phyloP scores from a whole-genome alignment of 2,113 vertebrate genomes.

The Labeo rohita region DNA sequence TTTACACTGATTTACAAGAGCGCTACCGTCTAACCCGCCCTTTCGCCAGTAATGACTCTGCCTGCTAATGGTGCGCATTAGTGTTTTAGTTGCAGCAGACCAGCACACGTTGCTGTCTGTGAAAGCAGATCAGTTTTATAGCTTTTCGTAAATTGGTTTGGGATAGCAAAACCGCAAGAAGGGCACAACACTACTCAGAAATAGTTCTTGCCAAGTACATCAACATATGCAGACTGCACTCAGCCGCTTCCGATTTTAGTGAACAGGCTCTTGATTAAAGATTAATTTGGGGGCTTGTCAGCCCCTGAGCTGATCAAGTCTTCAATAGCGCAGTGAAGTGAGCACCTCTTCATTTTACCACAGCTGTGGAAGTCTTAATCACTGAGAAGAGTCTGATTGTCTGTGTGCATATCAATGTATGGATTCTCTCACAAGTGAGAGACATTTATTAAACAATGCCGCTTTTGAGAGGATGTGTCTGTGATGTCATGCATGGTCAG shows the following conservation, averaged over 20 bases:
- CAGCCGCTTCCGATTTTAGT: neutral
- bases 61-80: constrained; percentile 50
- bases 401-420: constrained; percentile 41
- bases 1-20: constrained; percentile 65
- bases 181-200: constrained; percentile 58
- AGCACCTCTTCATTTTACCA: constrained; percentile 39
- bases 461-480: neutral
- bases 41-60: constrained; percentile 64
- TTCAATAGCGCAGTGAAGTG: constrained; percentile 44
- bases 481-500: neutral
- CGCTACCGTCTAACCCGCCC: constrained; percentile 44
- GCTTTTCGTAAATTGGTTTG: constrained; percentile 41
- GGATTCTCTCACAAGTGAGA: constrained; percentile 9
- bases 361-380: constrained; percentile 59
- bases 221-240: constrained; percentile 65
- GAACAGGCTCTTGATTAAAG: constrained; percentile 51
- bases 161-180: neutral
- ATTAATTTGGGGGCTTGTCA: constrained; percentile 50
- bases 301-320: constrained; percentile 62
- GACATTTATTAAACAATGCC: constrained; percentile 13
- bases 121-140: constrained; percentile 28
- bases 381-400: constrained; percentile 55
- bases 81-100: constrained; percentile 39
- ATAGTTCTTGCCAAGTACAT: constrained; percentile 47
- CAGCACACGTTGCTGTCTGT: neutral